Conservation (phyloP, 2,797 vertebrate genomes). For the Poecile montanus region DNA sequence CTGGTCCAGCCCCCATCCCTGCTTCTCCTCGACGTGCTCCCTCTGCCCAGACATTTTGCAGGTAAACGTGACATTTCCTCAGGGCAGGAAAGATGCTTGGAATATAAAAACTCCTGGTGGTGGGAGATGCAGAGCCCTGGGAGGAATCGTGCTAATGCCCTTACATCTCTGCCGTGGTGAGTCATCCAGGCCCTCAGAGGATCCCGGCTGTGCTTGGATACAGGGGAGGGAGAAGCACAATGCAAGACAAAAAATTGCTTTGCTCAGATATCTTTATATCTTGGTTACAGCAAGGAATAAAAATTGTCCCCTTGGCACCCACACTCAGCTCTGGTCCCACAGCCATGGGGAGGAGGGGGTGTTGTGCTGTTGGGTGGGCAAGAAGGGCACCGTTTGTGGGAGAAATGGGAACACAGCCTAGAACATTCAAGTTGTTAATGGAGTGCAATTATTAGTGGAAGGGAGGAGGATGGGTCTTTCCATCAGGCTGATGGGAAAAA, state of each 20-base stretch:
- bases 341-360: neutral
- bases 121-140: neutral
- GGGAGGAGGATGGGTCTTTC: neutral
- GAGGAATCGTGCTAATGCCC: slow-evolving; percentile 12
- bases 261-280: neutral
- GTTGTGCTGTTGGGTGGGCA: neutral
- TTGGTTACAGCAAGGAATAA: neutral
- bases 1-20: neutral
- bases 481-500: neutral
- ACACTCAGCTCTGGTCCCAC: neutral
- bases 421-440: neutral
- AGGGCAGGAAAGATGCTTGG: neutral
- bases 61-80: neutral
- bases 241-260: neutral
- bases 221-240: neutral
- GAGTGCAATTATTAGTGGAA: neutral
- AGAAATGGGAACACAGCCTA: neutral
- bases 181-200: slow-evolving; percentile 26
- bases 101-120: neutral
- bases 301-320: neutral
- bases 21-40: accelerated
- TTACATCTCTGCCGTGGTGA: neutral
- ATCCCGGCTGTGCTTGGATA: neutral
- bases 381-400: neutral
- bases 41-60: neutral